phyloP scores from a whole-genome alignment of 1,140 invertebrate genomes.

The Phocides pigmalion region DNA sequence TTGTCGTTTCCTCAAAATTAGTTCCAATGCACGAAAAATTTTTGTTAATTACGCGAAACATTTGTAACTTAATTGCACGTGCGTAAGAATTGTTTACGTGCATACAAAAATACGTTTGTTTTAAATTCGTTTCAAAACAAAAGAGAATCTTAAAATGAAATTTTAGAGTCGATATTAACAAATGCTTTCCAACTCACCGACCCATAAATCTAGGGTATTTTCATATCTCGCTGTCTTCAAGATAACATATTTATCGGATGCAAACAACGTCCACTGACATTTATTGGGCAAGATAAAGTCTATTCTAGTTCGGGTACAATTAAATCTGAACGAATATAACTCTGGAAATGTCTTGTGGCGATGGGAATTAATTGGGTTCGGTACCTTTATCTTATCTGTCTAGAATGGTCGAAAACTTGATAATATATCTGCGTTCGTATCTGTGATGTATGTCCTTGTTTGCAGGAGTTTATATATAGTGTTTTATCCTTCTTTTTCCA shows the following conservation, averaged over 20 bases:
- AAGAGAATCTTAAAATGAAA: no score
- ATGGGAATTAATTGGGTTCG: slow-evolving; percentile 15
- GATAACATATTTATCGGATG: slow-evolving; percentile 17
- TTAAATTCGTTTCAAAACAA: no score
- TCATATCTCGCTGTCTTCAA: not conserved
- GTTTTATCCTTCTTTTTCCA: no score
- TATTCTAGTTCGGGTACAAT: slow-evolving; percentile 24
- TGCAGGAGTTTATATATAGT: slow-evolving; percentile 5
- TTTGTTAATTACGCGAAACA: no score
- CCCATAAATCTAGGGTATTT: slow-evolving; percentile 3
- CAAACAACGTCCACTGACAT: slow-evolving; percentile 25
- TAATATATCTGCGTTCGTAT: not conserved
- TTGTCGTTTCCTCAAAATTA: no score
- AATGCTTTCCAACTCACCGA: not conserved
- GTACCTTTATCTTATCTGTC: slow-evolving; percentile 4
- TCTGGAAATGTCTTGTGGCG: not conserved
- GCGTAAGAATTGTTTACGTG: no score
- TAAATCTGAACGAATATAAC: slow-evolving; percentile 27
- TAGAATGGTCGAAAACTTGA: slow-evolving; percentile 3
- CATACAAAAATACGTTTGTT: no score
- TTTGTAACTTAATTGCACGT: no score
- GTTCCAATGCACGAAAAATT: no score
- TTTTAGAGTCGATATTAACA: no score
- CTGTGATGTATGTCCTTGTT: slow-evolving; percentile 13
- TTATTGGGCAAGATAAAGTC: slow-evolving; percentile 23